These are phyloP conservation scores for Mycetomoellerius zeteki DNA, from an alignment of 1,140 invertebrate genomes.

Conservation along the genomic window DNA sequence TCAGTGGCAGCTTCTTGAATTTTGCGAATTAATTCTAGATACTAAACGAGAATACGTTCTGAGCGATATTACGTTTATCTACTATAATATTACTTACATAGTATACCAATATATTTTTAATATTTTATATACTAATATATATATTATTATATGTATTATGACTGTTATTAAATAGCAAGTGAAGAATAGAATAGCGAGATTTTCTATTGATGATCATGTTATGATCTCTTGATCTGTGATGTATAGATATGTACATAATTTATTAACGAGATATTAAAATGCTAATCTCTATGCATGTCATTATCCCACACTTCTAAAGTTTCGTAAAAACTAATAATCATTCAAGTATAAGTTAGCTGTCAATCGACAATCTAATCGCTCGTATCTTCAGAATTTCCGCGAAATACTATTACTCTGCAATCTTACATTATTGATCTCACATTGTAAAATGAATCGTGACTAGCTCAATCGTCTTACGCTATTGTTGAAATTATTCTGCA, in stretches of 20 bases:
- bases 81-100: neutral
- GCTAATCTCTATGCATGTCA: conserved; percentile 20
- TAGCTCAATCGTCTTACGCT: neutral
- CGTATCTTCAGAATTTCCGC: conserved; percentile 43
- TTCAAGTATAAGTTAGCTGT: neutral
- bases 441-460: neutral
- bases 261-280: conserved; percentile 51
- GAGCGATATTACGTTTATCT: neutral
- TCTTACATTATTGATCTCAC: conserved; percentile 20
- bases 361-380: conserved; percentile 20
- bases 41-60: too few species aligned
- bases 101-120: neutral
- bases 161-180: neutral
- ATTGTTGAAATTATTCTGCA: neutral
- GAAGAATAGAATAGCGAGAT: neutral
- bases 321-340: conserved; percentile 43
- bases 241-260: conserved; percentile 12
- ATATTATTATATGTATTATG: neutral
- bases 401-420: conserved; percentile 17
- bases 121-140: neutral
- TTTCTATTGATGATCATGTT: neutral
- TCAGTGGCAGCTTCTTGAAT: neutral
- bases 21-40: neutral
- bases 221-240: conserved; percentile 28
- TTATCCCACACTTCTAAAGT: conserved; percentile 11